These are phyloP conservation scores for Cyanoramphus novaezelandiae DNA, from an alignment of 2,113 vertebrate genomes.

Conservation along the genomic window DNA sequence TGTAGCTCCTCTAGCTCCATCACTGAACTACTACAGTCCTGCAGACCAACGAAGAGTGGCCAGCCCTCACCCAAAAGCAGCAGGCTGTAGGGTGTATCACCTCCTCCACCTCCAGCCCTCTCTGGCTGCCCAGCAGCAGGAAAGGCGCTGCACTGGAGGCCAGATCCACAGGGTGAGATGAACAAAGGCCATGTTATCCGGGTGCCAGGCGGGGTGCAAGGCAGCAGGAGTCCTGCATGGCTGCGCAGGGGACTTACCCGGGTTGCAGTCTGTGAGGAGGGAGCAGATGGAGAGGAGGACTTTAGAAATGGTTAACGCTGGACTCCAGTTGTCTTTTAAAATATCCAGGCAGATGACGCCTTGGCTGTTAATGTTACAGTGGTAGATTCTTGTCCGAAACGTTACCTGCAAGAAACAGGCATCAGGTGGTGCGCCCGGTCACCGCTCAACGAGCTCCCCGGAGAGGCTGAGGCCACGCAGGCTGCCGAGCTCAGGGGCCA, in stretches of 20 bases:
- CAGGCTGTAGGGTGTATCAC: not conserved
- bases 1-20: not conserved
- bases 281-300: conserved; percentile 98
- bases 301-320: conserved; percentile 94
- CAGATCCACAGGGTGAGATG: not conserved
- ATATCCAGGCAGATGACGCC: conserved; percentile 97
- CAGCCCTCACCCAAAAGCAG: not conserved
- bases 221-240: rapidly evolving
- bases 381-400: conserved; percentile 95
- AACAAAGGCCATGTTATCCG: not conserved
- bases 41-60: not conserved
- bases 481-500: too few relatives aligned
- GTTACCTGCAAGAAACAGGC: conserved; percentile 82
- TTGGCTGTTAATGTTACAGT: conserved; percentile 98
- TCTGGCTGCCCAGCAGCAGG: not conserved
- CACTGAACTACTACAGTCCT: not conserved
- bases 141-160: not conserved
- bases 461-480: not conserved
- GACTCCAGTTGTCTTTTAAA: conserved; percentile 98
- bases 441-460: too few relatives aligned
- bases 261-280: conserved; percentile 97
- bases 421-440: not conserved
- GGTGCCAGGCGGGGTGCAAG: not conserved
- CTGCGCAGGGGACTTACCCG: conserved; percentile 76
- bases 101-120: not conserved